A percentile compares a stretch with the other conserved stretches of the same genome.
These are phyloP conservation scores for Brachionus paranguensis DNA, from an alignment of 1,140 invertebrate species.

Conservation along the genomic window DNA sequence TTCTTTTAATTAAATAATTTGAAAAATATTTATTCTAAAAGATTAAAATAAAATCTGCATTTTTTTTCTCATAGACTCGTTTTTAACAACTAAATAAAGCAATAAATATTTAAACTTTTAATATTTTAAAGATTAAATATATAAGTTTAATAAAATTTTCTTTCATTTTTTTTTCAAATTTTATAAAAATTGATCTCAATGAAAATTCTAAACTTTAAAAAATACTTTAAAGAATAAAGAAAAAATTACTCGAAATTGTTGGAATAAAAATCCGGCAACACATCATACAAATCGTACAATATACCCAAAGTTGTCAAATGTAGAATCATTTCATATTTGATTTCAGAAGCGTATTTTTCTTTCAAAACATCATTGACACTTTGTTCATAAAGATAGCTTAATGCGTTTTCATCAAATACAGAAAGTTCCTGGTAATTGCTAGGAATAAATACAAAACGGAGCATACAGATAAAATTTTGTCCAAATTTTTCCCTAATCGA, in stretches of 20 bases:
- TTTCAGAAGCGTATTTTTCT: constrained; percentile 8
- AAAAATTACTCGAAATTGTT: not conserved
- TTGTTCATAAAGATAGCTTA: constrained; percentile 79
- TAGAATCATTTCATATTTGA: constrained; percentile 35
- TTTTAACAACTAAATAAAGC: not conserved
- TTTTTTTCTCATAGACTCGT: not conserved
- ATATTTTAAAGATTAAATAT: too few relatives aligned
- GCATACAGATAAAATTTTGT: constrained; percentile 77
- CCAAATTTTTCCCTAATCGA: constrained; percentile 59
- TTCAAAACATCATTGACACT: constrained; percentile 15
- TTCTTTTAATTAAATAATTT: not conserved
- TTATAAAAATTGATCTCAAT: not conserved
- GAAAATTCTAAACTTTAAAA: not conserved
- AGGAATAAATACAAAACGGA: constrained; percentile 79
- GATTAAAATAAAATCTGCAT: too few relatives aligned
- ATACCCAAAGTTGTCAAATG: constrained; percentile 23
- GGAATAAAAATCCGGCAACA: not conserved
- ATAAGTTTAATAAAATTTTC: too few relatives aligned
- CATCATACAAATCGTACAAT: constrained; percentile 5
- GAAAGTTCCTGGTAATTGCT: constrained; percentile 73
- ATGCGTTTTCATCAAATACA: constrained; percentile 70
- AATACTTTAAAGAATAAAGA: not conserved
- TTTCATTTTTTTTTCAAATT: not conserved
- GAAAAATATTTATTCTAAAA: not conserved
- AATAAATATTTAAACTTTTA: not conserved